Conservation (phyloP, 2,888 invertebrate genomes). For the Plagodis pulveraria region DNA sequence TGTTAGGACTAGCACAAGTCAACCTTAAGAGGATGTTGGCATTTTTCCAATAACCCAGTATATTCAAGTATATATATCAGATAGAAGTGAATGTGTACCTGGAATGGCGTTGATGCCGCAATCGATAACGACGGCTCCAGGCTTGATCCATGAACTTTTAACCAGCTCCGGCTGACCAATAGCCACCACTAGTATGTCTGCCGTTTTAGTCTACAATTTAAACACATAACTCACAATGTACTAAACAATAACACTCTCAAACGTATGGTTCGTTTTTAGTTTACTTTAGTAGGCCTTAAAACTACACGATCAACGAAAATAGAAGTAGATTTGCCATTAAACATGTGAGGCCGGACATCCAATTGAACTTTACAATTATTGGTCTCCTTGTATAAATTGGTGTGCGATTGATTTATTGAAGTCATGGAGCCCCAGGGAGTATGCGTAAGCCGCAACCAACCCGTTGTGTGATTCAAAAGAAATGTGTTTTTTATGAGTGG, state of each 20-base stretch:
- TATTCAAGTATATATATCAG: no score
- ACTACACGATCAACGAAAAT: neutral
- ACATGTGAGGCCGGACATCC: no score
- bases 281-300: neutral
- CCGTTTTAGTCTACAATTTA: constrained; percentile 86
- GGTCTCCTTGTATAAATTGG: constrained; percentile 1
- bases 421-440: neutral
- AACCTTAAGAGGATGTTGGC: no score
- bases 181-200: constrained; percentile 98
- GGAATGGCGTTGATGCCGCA: constrained; percentile 98
- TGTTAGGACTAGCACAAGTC: no score
- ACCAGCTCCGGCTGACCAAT: constrained; percentile 96
- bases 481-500: no score
- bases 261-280: no score
- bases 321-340: no score
- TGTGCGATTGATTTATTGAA: constrained; percentile 1
- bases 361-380: neutral
- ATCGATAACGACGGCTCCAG: constrained; percentile 98
- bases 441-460: no score
- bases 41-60: no score
- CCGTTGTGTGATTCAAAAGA: no score
- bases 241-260: neutral
- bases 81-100: constrained; percentile 79
- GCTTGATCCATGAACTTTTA: constrained; percentile 98
- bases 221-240: neutral